These are phyloP conservation scores for Manis javanica DNA, from an alignment of 2,797 vertebrate species.

Conservation along the genomic window DNA sequence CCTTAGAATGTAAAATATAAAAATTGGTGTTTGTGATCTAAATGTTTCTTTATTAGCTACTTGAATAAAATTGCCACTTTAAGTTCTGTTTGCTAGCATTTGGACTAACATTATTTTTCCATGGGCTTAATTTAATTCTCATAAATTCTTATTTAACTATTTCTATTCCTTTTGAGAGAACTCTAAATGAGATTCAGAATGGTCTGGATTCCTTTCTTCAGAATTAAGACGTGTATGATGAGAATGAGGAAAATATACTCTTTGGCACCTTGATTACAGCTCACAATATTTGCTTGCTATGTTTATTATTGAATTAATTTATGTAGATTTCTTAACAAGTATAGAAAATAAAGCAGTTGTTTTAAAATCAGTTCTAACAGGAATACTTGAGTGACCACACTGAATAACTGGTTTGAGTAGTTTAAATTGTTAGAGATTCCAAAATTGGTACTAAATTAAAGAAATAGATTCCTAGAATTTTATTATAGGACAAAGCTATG, in stretches of 20 bases:
- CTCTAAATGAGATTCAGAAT: conserved; percentile 42
- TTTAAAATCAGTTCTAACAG: not conserved
- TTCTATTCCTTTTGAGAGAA: conserved; percentile 37
- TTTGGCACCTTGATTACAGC: not conserved
- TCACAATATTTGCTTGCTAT: not conserved
- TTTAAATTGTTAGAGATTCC: conserved; percentile 29
- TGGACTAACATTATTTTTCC: not conserved
- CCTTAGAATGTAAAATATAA: not conserved
- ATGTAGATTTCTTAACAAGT: not conserved
- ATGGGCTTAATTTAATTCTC: conserved; percentile 58
- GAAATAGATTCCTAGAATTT: conserved; percentile 27
- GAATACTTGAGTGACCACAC: not conserved
- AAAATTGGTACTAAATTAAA: conserved; percentile 49
- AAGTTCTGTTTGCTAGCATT: not conserved
- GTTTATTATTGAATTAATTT: conserved; percentile 51
- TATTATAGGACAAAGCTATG: conserved; percentile 64
- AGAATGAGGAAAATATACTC: conserved; percentile 17
- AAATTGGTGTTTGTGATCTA: conserved; percentile 5
- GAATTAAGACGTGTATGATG: not conserved
- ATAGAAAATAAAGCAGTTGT: conserved; percentile 40
- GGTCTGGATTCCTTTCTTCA: conserved; percentile 22
- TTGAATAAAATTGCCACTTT: conserved; percentile 13
- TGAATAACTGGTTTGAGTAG: conserved; percentile 10
- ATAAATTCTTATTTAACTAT: conserved; percentile 45
- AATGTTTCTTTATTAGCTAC: conserved; percentile 19